These are phyloP conservation scores for Piprites chloris DNA, from an alignment of 2,113 vertebrate species.

Conservation along the genomic window DNA sequence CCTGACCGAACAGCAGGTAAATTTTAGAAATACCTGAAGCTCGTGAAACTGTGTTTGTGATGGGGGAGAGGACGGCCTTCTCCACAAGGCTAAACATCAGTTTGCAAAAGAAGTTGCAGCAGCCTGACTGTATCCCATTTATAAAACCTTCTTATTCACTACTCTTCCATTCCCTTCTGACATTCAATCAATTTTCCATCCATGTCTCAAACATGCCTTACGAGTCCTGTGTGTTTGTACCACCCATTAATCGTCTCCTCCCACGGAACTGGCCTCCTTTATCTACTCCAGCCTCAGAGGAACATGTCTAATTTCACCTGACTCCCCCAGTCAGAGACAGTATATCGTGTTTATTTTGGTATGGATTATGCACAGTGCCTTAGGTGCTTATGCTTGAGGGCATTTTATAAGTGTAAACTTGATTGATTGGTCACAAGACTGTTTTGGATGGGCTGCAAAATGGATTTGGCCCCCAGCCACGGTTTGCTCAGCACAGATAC, in stretches of 20 bases:
- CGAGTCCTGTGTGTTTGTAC: background rate
- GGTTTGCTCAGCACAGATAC: constrained; percentile 17
- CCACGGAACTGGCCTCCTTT: background rate
- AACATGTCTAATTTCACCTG: constrained; percentile 39
- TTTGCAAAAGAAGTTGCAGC: background rate
- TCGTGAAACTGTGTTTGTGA: background rate
- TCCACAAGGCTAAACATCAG: background rate
- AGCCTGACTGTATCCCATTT: background rate
- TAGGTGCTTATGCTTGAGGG: constrained; percentile 8
- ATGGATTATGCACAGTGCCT: constrained; percentile 30
- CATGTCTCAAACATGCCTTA: background rate
- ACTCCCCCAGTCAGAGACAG: constrained; percentile 1
- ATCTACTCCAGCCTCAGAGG: constrained; percentile 28
- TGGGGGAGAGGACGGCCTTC: background rate
- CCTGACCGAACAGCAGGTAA: background rate
- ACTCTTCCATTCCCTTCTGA: background rate
- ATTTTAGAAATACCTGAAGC: background rate
- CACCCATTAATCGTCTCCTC: background rate
- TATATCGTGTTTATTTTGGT: constrained; percentile 9
- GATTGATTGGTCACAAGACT: constrained; percentile 66
- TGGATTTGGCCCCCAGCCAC: constrained; percentile 61
- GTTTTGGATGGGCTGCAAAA: constrained; percentile 57
- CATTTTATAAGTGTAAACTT: constrained; percentile 44
- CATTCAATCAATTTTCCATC: constrained; percentile 15
- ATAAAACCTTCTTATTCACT: background rate